phyloP scores from a whole-genome alignment of 2,113 vertebrate genomes.

The Fregetta grallaria region DNA sequence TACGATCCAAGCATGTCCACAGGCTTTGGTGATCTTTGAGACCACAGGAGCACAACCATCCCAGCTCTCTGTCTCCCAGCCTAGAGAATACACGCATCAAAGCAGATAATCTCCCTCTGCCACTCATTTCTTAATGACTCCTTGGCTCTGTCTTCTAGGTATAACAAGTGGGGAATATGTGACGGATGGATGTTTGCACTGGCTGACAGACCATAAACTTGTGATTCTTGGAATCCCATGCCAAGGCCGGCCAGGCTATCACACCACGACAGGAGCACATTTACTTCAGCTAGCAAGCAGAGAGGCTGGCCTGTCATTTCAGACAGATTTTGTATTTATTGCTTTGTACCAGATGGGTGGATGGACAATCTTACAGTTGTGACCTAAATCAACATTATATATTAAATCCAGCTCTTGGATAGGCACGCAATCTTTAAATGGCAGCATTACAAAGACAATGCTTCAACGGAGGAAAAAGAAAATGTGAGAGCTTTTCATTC shows the following conservation, averaged over 20 bases:
- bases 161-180: neutral
- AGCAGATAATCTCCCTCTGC: neutral
- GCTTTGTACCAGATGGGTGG: neutral
- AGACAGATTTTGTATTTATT: neutral
- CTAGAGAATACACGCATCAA: neutral
- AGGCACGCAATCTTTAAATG: neutral
- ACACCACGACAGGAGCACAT: neutral
- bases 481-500: neutral
- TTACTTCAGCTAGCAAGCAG: neutral
- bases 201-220: neutral
- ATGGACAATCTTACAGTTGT: neutral
- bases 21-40: neutral
- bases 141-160: neutral
- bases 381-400: neutral
- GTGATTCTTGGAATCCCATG: neutral
- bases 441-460: neutral
- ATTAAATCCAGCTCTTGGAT: neutral
- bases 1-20: accelerated
- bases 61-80: neutral
- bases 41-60: neutral
- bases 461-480: neutral
- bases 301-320: neutral
- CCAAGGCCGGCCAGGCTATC: neutral
- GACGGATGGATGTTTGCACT: neutral
- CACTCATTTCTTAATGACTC: neutral